Evolutionary conservation across 2,888 invertebrate species (phyloP).

Genomic region (Plutella xylostella): DNA sequence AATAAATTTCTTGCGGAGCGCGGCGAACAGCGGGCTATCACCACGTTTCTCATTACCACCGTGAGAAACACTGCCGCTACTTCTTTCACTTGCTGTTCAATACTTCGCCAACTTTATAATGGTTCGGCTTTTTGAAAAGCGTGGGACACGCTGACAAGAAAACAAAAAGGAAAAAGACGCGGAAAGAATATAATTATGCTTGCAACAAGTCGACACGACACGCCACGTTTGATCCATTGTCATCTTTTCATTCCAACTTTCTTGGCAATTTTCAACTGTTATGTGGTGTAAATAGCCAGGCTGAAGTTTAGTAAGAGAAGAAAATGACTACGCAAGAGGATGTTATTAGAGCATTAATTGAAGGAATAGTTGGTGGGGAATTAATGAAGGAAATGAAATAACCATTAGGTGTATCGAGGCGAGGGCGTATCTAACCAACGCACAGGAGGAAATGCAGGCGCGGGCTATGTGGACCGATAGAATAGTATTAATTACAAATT

Average conservation of each 20-base stretch:
- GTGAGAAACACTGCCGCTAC: constrained; percentile 47
- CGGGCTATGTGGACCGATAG: constrained; percentile 3
- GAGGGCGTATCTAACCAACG: constrained; percentile 7
- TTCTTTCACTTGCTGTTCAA: constrained; percentile 30
- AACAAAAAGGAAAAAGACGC: background rate
- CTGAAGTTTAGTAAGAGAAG: background rate
- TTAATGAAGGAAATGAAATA: constrained; percentile 27
- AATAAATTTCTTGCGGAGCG: background rate
- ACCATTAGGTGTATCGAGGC: constrained; percentile 18
- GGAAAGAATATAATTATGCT: background rate
- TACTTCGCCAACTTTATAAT: background rate
- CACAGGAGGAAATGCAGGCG: constrained; percentile 6
- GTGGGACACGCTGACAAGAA: background rate
- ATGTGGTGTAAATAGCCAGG: background rate
- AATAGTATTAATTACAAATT: constrained; percentile 2
- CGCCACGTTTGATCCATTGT: background rate
- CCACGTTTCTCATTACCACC: constrained; percentile 26
- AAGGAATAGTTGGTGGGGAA: constrained; percentile 13
- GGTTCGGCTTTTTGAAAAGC: constrained; percentile 4
- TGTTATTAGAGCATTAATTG: constrained; percentile 8
- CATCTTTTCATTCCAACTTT: too few species aligned
- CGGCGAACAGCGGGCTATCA: background rate
- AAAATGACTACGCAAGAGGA: constrained; percentile 4
- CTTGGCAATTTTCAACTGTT: too few species aligned
- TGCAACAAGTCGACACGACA: background rate